Base-by-base conservation (phyloP, 2,888 invertebrate species). In the Alloscopus bannaensis region DNA sequence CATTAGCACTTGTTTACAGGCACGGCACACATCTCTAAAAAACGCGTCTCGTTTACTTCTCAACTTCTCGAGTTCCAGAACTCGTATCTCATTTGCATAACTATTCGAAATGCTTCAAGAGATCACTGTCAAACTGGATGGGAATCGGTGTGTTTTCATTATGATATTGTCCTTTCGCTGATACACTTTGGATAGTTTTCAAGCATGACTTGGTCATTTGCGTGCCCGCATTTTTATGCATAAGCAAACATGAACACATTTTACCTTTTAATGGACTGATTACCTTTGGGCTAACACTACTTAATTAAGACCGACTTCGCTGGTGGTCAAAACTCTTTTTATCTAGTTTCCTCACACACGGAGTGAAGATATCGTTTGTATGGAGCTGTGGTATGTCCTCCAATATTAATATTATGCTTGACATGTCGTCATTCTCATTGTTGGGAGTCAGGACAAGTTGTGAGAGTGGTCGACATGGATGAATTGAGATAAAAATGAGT, bases 181-280 rank as follows among this genome's bases (percentile, higher is more conserved):
- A n/a, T n/a, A n/a, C n/a, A n/a, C n/a, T n/a, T n/a, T n/a, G n/a
- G n/a, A n/a, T n/a, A n/a, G n/a, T n/a, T n/a, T n/a, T n/a, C n/a
- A n/a, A n/a, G n/a, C n/a, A n/a, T n/a, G n/a, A n/a, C n/a, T n/a
- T n/a, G n/a, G n/a, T n/a, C n/a, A n/a, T n/a, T n/a, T n/a, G n/a
- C 42, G 22, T 62, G 62, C 16, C 24, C 62, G 42, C 62, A 62
- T 62, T 62, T 71, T 62, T 55, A 75, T 66, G 68, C 76, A 40
- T 71, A 64, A 65, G 65, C 65, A 78, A 78, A 78, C 78, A 78
- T 78, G 71, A 78, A 71, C 78, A 78, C 70, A 71, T 78, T 78
- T 78, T 77, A 69, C 31, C 69, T 77, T 77, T 70, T 78, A 78
- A 78, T 78, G 71, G 78, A 55, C 69, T 78, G 78, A 78, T 78